Evolutionary conservation across 2,797 vertebrate genomes (phyloP).

Genomic region (Amphiprion clarkii): DNA sequence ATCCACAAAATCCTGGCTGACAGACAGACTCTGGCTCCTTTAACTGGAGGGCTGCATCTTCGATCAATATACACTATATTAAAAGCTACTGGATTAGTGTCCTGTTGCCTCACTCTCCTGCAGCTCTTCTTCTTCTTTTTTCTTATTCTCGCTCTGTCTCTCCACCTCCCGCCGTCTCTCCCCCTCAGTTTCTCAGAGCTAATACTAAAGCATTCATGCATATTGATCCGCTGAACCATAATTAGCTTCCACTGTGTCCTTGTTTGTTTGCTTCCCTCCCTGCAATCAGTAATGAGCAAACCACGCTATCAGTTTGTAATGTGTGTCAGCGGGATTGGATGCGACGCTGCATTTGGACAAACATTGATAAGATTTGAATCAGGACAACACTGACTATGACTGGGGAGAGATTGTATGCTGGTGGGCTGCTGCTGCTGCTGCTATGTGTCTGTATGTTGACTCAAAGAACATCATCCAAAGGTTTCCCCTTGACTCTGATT

Average conservation of each 20-base stretch:
- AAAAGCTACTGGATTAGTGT: slow-evolving; percentile 51
- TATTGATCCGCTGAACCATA: slow-evolving; percentile 55
- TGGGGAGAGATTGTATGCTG: slow-evolving; percentile 3
- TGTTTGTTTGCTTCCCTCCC: slow-evolving; percentile 25
- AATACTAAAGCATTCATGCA: slow-evolving; percentile 42
- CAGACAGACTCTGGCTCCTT: slow-evolving; percentile 11
- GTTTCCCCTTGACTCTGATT: slow-evolving; percentile 39
- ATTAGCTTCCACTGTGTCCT: slow-evolving; percentile 41
- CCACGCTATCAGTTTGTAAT: slow-evolving; percentile 9
- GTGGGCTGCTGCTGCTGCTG: slow-evolving; percentile 13
- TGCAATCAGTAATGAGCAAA: slow-evolving; percentile 6
- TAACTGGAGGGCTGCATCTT: slow-evolving; percentile 26
- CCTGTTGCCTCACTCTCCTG: neutral
- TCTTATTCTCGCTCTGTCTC: neutral
- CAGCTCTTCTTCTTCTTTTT: neutral
- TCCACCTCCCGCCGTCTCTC: neutral
- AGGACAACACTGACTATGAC: slow-evolving; percentile 1
- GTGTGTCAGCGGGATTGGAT: slow-evolving; percentile 19
- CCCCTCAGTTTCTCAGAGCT: neutral
- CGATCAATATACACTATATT: slow-evolving; percentile 52
- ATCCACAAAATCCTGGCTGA: neutral
- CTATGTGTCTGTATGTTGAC: slow-evolving; percentile 13
- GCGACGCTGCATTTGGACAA: slow-evolving; percentile 22
- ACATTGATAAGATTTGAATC: slow-evolving; percentile 48
- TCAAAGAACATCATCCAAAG: slow-evolving; percentile 33